phyloP scores from a whole-genome alignment of 2,888 invertebrate species.

The Thumatha senex region DNA sequence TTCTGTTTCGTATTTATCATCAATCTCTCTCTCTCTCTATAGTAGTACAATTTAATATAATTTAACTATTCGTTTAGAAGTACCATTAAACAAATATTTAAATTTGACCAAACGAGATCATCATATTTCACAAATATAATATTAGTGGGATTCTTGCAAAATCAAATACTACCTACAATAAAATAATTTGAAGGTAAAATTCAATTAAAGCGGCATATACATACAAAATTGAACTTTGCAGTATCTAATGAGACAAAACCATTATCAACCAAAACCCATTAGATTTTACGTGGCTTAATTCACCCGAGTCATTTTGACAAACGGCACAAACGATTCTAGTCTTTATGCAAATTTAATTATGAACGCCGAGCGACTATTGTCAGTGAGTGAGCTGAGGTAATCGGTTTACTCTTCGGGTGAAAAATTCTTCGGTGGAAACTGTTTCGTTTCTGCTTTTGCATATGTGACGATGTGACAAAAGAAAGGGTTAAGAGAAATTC shows the following conservation, averaged over 20 bases:
- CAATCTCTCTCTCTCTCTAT: no score
- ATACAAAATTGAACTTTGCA: constrained; percentile 21
- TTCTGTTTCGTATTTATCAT: no score
- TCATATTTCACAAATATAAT: no score
- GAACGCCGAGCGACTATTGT: constrained; percentile 52
- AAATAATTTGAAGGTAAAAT: neutral
- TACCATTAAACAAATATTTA: no score
- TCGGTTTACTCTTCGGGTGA: constrained; percentile 57
- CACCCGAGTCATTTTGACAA: constrained; percentile 43
- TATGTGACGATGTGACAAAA: neutral
- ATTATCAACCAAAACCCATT: constrained; percentile 69
- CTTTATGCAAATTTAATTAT: constrained; percentile 61
- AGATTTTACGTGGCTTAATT: constrained; percentile 65
- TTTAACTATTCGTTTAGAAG: no score
- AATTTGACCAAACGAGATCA: no score
- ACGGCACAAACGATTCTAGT: constrained; percentile 54
- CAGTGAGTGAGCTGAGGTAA: constrained; percentile 53
- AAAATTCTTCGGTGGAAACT: constrained; percentile 45
- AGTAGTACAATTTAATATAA: no score
- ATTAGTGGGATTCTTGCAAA: no score
- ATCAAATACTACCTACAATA: no score
- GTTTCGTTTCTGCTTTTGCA: constrained; percentile 21
- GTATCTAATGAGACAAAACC: constrained; percentile 60
- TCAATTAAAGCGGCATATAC: no score
- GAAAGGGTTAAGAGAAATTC: neutral